Conservation (phyloP, 1,140 invertebrate genomes). For the Drosophila willistoni region DNA sequence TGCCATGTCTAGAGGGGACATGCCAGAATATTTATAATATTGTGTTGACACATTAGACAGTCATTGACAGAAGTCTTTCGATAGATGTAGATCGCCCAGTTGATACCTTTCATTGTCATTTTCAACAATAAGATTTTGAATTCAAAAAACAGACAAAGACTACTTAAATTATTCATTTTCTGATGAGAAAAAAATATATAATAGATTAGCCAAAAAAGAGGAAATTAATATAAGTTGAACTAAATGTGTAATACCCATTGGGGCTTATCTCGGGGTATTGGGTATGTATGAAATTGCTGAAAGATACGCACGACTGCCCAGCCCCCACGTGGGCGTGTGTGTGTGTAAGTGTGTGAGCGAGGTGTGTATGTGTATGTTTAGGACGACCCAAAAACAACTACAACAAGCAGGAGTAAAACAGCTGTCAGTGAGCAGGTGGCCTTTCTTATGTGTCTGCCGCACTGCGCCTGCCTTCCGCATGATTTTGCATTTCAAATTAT, state of each 20-base stretch:
- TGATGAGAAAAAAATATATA: too few species aligned
- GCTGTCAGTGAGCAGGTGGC: constrained; percentile 44
- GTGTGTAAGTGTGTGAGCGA: constrained; percentile 1
- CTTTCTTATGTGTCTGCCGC: constrained; percentile 54
- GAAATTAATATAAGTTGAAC: background rate
- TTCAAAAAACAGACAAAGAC: too few species aligned
- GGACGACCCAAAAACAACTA: constrained; percentile 27
- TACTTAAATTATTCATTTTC: too few species aligned
- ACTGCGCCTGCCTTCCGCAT: constrained; percentile 72
- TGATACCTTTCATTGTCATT: background rate
- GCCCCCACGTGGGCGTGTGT: constrained; percentile 16
- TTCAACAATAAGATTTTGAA: background rate
- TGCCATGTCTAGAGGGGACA: constrained; percentile 17
- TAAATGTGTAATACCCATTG: constrained; percentile 8
- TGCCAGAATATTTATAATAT: constrained; percentile 41
- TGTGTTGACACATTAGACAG: constrained; percentile 54
- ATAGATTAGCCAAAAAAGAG: background rate
- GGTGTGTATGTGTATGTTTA: constrained; percentile 32
- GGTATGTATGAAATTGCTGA: constrained; percentile 47
- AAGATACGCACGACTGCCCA: constrained; percentile 51
- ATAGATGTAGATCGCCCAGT: background rate
- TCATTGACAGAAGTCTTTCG: background rate
- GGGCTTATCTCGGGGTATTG: constrained; percentile 17
- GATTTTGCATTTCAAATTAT: constrained; percentile 80
- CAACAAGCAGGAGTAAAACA: constrained; percentile 40